Conservation (phyloP, 2,797 vertebrate genomes). For the Typhlichthys eigenmanni region DNA sequence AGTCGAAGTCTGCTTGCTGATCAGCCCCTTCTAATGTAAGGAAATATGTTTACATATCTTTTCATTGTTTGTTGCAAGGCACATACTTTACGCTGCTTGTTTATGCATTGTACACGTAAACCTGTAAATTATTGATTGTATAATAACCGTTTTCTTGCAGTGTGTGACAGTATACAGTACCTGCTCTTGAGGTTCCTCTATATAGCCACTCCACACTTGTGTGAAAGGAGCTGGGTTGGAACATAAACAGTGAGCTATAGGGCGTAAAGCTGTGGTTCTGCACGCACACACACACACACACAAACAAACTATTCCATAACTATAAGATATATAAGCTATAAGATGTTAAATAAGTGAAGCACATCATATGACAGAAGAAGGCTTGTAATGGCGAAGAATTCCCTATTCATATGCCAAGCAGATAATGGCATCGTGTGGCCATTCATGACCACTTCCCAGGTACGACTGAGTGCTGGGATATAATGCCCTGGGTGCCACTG, state of each 20-base stretch:
- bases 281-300: neutral
- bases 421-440: constrained; percentile 46
- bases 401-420: constrained; percentile 46
- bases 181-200: too few relatives aligned
- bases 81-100: neutral
- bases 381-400: constrained; percentile 43
- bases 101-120: too few relatives aligned
- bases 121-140: too few relatives aligned
- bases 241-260: too few relatives aligned
- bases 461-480: constrained; percentile 32
- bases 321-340: too few relatives aligned
- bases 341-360: neutral
- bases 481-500: constrained; percentile 45
- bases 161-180: too few relatives aligned
- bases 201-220: too few relatives aligned
- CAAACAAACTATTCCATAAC: too few relatives aligned
- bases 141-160: too few relatives aligned
- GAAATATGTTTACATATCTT: constrained; percentile 1
- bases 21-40: neutral
- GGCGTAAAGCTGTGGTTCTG: too few relatives aligned
- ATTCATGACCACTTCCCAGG: constrained; percentile 56
- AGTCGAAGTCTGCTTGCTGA: constrained; percentile 12
- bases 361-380: neutral
- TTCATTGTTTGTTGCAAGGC: constrained; percentile 11
- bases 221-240: too few relatives aligned